Base-by-base conservation (phyloP, 1,140 invertebrate species). In the Steinernema khuongi region DNA sequence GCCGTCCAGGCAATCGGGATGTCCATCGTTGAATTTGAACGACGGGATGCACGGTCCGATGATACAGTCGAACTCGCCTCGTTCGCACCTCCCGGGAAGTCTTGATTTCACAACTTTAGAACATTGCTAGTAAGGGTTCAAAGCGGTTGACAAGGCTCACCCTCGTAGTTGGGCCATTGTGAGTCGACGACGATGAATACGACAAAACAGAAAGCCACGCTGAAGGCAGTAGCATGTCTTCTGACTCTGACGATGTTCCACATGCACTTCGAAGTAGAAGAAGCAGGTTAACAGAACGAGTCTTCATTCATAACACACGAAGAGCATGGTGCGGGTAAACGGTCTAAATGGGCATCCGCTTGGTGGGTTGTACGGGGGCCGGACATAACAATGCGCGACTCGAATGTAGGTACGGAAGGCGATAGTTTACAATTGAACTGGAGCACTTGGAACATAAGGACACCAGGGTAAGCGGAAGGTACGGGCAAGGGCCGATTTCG, bases 51-150 rank as follows among this genome's bases (percentile, higher is more conserved):
- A 77, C 19, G 74, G 76, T 30, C 76, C 72, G 31, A 71, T 69
- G 22, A 74, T 74, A 31, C 76, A 77, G 70, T 77, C 76, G 43
- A 79, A 77, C n/a, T 77, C 74, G 28, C 76, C 76, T 31, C 28
- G 66, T 26, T 26, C 67, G 50, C 76, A 77, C 44, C 71, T 60
- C 30, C 76, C 76, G 30, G 76, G 74, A 70, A 77, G 41, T 32
- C 76, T 60, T 4, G 50, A n/a, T 60, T 22, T 60, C 22, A 60
- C 22, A 7, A 60, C 50, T 60, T 7, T n/a, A 60, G 22, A 14
- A 22, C 36, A 60, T 14, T 17, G 50, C 11, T 60, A 4, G 26
- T 60, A 4, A 17, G 19, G 19, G 4, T 22, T n/a, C 50, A 60
- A 60, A 60, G 11, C 26, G 7, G 36, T 11, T 11, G 50, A 11